These are phyloP conservation scores for Geococcyx californianus DNA, from an alignment of 2,113 vertebrate genomes.

Conservation along the genomic window DNA sequence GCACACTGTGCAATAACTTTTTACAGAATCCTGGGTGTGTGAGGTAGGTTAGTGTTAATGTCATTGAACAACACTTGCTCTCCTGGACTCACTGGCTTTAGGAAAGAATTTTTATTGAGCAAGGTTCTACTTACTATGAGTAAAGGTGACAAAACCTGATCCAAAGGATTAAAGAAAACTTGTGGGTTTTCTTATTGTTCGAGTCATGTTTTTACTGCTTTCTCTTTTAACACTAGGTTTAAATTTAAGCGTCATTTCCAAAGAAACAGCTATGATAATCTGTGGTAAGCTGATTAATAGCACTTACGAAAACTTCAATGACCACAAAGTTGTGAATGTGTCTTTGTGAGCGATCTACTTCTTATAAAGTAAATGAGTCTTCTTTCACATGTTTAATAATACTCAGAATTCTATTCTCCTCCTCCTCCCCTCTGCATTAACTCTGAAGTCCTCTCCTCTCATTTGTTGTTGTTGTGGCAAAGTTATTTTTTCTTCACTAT, in stretches of 20 bases:
- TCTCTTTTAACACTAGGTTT: conserved; percentile 59
- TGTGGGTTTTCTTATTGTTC: conserved; percentile 35
- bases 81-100: neutral
- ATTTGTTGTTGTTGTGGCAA: conserved; percentile 82
- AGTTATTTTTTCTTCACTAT: conserved; percentile 81
- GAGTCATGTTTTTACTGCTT: conserved; percentile 48
- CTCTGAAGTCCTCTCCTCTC: conserved; percentile 58
- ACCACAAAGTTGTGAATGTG: conserved; percentile 77
- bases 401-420: conserved; percentile 66
- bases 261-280: conserved; percentile 75
- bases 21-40: neutral
- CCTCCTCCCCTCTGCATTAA: conserved; percentile 55
- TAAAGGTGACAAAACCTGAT: conserved; percentile 1
- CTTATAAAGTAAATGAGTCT: conserved; percentile 82
- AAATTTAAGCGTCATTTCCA: conserved; percentile 72
- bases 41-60: neutral
- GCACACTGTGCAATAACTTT: neutral
- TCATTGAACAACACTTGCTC: neutral
- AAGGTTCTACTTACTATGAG: neutral
- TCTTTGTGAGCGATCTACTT: conserved; percentile 77
- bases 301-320: conserved; percentile 78
- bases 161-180: conserved; percentile 32
- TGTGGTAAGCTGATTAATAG: conserved; percentile 84
- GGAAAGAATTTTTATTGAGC: neutral
- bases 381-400: conserved; percentile 74